A percentile compares a stretch with the other conserved stretches of the same genome.
Conservation (phyloP, 2,113 vertebrate species). For the Girardinichthys multiradiatus region DNA sequence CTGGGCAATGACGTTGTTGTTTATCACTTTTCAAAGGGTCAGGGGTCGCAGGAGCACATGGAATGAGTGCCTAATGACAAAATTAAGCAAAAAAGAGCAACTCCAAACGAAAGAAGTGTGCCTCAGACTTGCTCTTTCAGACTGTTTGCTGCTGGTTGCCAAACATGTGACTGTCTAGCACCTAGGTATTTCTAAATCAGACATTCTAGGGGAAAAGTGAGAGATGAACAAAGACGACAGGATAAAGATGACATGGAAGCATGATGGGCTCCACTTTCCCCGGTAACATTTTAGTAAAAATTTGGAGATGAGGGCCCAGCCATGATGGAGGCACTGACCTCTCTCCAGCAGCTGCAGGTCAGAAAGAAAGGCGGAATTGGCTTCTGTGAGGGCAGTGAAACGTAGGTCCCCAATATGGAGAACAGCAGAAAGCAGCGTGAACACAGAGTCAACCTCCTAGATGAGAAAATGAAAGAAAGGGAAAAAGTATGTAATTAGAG, state of each 20-base stretch:
- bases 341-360: conserved; percentile 91
- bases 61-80: conserved; percentile 54
- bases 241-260: neutral
- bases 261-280: neutral
- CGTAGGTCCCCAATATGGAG: conserved; percentile 89
- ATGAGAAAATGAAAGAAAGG: conserved; percentile 1
- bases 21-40: conserved; percentile 63
- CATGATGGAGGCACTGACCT: conserved; percentile 82
- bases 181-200: conserved; percentile 36
- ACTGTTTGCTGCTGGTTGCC: neutral
- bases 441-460: conserved; percentile 92
- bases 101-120: neutral
- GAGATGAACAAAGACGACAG: neutral
- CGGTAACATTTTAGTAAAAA: neutral
- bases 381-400: conserved; percentile 84
- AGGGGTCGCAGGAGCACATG: conserved; percentile 49
- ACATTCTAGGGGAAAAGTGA: conserved; percentile 8
- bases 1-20: conserved; percentile 70
- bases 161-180: conserved; percentile 42
- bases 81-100: neutral
- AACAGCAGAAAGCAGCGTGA: conserved; percentile 88
- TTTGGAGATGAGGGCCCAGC: neutral
- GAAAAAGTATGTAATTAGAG: neutral
- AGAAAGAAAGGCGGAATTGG: conserved; percentile 85
- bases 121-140: neutral